Evolutionary conservation across 1,140 invertebrate species (phyloP), one percentile per base, ranked within the genome.

Genomic region (Acromyrmex heyeri): DNA sequence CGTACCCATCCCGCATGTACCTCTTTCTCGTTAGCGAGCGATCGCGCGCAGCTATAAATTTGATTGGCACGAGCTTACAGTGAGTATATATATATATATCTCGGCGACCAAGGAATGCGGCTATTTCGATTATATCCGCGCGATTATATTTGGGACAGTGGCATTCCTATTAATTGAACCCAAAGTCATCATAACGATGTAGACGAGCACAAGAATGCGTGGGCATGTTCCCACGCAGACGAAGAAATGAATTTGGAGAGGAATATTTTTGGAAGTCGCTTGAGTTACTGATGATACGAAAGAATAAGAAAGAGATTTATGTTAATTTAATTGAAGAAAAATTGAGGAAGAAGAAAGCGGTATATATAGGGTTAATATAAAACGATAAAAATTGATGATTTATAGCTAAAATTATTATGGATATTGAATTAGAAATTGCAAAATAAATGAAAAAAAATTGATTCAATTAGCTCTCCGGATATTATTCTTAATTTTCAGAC

Each of bases 161-260:
- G 77, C 81, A 82, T 92, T 88, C 75, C 83, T 79, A 88, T 90
- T 92, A 91, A 92, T 91, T 85, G 86, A 70, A 83, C 27, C 30
- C 16, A 14, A 34, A 79, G 10, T 48, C 24, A 21, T 18, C 24
- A 24, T 24, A 59, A 61, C 27, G 34, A 18, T 8, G 72, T 34
- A 38, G 16, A 21, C 21, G 21, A 77, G 16, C 21, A 76, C 24
- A 34, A 24, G 16, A 53, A 57, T 30, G 24, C 57, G 2, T 86
- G 70, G 12, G n/a, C 53, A 75, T n/a, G 14, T 57, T 59, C 38
- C 75, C 48, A 72, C 69, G 70, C 44, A 57, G 24, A 27, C 21
- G 21, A 50, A 50, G 12, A 50, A 50, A 27, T 50, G 1, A 44
- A 76, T 78, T 78, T 50, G 1, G 7, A 50, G 44, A 65, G 38